Conservation (phyloP, 2,888 invertebrate species). For the Aphidius colemani region DNA sequence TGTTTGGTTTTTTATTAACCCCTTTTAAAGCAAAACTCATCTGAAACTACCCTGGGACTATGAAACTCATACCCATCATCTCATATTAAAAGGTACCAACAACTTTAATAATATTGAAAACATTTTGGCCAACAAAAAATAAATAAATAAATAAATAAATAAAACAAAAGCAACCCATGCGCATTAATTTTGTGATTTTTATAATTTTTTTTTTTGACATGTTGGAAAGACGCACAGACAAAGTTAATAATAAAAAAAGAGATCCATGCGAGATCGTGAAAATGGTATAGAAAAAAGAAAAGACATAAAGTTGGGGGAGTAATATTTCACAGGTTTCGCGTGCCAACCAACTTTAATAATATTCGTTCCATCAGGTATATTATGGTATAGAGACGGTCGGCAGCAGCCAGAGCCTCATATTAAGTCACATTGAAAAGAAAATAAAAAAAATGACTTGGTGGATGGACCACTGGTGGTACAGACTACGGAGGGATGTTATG, state of each 20-base stretch:
- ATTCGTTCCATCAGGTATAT: constrained; percentile 60
- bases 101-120: too few relatives aligned
- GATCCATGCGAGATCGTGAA: constrained; percentile 29
- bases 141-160: too few relatives aligned
- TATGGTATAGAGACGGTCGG: too few relatives aligned
- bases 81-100: too few relatives aligned
- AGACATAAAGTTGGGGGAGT: constrained; percentile 31
- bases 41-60: constrained; percentile 29
- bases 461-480: background rate
- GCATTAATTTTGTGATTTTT: too few relatives aligned
- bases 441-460: too few relatives aligned
- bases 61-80: too few relatives aligned
- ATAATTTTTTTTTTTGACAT: constrained; percentile 2
- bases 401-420: constrained; percentile 54
- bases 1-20: constrained; percentile 38
- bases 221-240: constrained; percentile 20
- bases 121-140: too few relatives aligned
- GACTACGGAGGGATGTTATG: constrained; percentile 28
- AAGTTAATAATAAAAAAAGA: background rate
- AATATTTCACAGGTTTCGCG: constrained; percentile 59
- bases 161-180: too few relatives aligned
- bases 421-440: constrained; percentile 43
- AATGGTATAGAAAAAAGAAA: constrained; percentile 15
- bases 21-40: constrained; percentile 41
- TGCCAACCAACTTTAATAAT: constrained; percentile 59